Evolutionary conservation across 2,888 invertebrate genomes (phyloP), one percentile per base, ranked within the genome.

Genomic region (Apamea crenata): DNA sequence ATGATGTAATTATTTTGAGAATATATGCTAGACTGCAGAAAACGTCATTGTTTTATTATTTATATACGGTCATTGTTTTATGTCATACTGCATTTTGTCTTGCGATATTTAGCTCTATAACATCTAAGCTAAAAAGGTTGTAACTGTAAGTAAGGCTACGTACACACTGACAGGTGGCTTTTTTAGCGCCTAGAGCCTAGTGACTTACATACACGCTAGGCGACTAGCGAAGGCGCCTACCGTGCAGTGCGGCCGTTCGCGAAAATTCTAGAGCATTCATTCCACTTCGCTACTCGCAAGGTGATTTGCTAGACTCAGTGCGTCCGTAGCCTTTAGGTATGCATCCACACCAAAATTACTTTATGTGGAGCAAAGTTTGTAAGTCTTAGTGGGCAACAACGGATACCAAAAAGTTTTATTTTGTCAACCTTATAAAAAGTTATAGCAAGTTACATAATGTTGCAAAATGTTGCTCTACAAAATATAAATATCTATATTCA

Each of bases 1-100:
- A 40, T 74, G 70, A 29, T 70, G 50, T 53, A n/a, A 68, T 74
- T 74, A n/a, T 50, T 74, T 74, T 50, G 32, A 50, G 50, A 32
- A 69, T 25, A 25, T 32, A 32, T 25, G 12, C 14, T 18, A 74
- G 36, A 53, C 16, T 53, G 21, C 3, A 40, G 21, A 53, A 69
- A 53, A 40, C 40, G n/a, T 36, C 3, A 74, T 70, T 69, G 69
- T 74, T 70, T 50, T 50, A 44, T 44, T 44, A 44, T 40, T 40
- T 7, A 40, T 36, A 36, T 36, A 36, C 36, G 4, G 36, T 36
- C 36, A 36, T 36, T 36, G 36, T 36, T 36, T 36, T 36, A 36
- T 36, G 36, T 16, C 47, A 5, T 47, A 47, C 21, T 32, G 29
- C 47, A 69, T 47, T 25, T 73, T 65, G 47, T 12, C 32, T 18